Conservation (phyloP, 1,140 invertebrate species). For the Lepidotrigona ventralis region DNA sequence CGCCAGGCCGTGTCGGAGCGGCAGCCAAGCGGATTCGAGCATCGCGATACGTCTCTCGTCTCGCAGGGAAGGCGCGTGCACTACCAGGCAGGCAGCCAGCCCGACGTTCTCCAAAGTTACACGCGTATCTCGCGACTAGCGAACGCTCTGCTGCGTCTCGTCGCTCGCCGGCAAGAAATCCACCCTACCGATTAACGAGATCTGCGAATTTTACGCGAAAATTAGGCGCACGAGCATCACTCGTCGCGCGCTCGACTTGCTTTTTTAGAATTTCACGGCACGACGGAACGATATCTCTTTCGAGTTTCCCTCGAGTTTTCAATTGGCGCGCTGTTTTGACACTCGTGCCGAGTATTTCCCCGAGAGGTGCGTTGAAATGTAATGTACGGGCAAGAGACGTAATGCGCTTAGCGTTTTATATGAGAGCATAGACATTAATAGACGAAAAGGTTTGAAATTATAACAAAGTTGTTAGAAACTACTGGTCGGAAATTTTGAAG, state of each 20-base stretch:
- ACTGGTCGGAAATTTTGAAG: too few species aligned
- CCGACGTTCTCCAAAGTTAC: conserved; percentile 9
- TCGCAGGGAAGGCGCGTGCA: not conserved
- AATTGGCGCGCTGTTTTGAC: not conserved
- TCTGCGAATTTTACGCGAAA: conserved; percentile 2
- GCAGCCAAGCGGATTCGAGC: conserved; percentile 43
- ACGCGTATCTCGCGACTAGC: not conserved
- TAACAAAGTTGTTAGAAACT: too few species aligned
- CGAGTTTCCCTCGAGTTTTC: not conserved
- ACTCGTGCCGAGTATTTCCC: not conserved
- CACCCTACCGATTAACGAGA: not conserved
- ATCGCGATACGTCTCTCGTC: conserved; percentile 48
- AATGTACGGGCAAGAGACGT: not conserved
- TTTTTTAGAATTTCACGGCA: not conserved
- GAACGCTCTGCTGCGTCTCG: not conserved
- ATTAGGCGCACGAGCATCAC: not conserved
- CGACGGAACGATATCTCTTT: not conserved
- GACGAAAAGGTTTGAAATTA: not conserved
- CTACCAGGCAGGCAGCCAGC: not conserved
- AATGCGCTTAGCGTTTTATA: not conserved
- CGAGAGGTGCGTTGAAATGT: not conserved
- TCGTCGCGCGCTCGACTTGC: not conserved
- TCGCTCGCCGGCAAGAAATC: not conserved
- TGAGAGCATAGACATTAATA: not conserved
- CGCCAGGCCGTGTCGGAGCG: conserved; percentile 40